phyloP scores from a whole-genome alignment of 2,888 invertebrate species.

The Nemotelus nigrinus region DNA sequence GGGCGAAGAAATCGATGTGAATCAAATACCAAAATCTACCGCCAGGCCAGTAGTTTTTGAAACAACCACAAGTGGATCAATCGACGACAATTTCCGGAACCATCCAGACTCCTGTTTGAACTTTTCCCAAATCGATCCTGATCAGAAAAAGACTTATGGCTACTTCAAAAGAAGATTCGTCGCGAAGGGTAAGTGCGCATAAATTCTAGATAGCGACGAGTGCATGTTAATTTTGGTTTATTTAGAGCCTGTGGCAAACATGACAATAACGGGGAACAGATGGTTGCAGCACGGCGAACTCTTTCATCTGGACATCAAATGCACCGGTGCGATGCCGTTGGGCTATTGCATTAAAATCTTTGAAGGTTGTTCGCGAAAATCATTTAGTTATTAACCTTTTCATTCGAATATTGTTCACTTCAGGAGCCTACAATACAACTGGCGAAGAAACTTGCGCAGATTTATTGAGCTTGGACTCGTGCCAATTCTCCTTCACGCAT shows the following conservation, averaged over 20 bases:
- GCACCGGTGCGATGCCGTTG: slow-evolving; percentile 79
- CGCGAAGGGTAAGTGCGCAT: slow-evolving; percentile 71
- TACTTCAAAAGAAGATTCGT: slow-evolving; percentile 74
- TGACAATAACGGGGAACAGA: slow-evolving; percentile 78
- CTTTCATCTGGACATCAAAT: slow-evolving; percentile 75
- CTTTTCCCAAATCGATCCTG: slow-evolving; percentile 71
- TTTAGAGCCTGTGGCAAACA: slow-evolving; percentile 75
- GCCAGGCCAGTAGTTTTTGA: background rate
- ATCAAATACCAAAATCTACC: slow-evolving; percentile 51
- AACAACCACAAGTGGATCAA: slow-evolving; percentile 7
- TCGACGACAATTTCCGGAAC: slow-evolving; percentile 50
- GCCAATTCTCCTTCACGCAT: slow-evolving; percentile 73
- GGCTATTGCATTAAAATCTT: slow-evolving; percentile 75
- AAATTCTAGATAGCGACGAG: background rate
- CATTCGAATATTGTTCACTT: background rate
- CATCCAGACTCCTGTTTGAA: slow-evolving; percentile 70
- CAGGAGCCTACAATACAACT: slow-evolving; percentile 70
- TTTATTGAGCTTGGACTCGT: slow-evolving; percentile 64
- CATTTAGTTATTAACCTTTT: background rate
- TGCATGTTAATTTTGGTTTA: slow-evolving; percentile 4
- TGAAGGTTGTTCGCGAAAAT: slow-evolving; percentile 64
- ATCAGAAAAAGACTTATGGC: slow-evolving; percentile 76
- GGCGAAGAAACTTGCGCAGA: slow-evolving; percentile 78
- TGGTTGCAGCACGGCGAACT: slow-evolving; percentile 87
- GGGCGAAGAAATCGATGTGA: slow-evolving; percentile 50